Conservation (phyloP, 2,797 vertebrate genomes). For the Coregonus suidteri region DNA sequence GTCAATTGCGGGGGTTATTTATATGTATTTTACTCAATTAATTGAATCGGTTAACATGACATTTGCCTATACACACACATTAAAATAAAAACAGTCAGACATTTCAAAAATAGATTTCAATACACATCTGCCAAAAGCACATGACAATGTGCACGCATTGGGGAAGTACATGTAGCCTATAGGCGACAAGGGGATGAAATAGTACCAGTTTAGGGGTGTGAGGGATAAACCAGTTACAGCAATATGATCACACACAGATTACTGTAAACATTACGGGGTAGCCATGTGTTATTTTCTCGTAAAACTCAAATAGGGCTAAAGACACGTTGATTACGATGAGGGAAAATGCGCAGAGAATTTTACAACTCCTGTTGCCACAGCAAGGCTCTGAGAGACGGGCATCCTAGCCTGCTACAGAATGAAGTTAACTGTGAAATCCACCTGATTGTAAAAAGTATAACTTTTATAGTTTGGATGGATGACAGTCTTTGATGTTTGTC, state of each 20-base stretch:
- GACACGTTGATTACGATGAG: neutral
- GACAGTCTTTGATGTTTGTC: neutral
- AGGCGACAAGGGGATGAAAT: neutral
- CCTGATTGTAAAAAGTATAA: neutral
- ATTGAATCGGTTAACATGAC: conserved; percentile 9
- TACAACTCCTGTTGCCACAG: neutral
- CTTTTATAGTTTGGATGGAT: neutral
- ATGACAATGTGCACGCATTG: neutral
- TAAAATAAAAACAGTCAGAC: neutral
- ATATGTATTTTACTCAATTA: conserved; percentile 8
- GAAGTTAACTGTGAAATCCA: neutral
- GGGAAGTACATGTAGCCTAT: neutral
- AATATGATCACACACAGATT: neutral
- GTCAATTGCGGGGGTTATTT: conserved; percentile 17
- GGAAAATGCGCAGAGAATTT: neutral
- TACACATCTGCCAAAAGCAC: neutral
- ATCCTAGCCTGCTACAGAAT: neutral
- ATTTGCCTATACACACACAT: neutral
- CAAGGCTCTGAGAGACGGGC: neutral
- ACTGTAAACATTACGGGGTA: neutral
- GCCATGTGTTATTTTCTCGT: neutral
- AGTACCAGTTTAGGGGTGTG: neutral
- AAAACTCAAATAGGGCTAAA: neutral
- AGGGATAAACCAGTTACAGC: neutral
- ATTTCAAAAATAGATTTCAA: neutral